Conservation (phyloP, 2,113 vertebrate species). For the Oryzias celebensis region DNA sequence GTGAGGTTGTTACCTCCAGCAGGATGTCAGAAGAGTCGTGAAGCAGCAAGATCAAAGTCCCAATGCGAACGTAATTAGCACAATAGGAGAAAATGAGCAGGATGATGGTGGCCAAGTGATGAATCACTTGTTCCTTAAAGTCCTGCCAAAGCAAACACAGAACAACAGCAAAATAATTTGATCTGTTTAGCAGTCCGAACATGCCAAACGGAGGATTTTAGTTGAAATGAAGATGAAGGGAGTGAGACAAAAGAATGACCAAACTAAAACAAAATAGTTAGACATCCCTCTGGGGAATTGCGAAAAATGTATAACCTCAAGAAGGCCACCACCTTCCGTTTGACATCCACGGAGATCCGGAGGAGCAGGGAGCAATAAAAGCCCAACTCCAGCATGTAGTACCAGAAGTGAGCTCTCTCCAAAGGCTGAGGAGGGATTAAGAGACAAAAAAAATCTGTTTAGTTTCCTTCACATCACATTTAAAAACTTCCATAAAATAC, state of each 20-base stretch:
- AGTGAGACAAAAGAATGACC: slow-evolving; percentile 4
- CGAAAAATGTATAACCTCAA: neutral
- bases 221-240: too few relatives aligned
- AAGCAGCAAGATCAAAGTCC: slow-evolving; percentile 86
- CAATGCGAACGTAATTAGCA: slow-evolving; percentile 88
- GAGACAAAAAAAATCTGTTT: neutral
- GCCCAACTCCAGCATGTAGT: slow-evolving; percentile 89
- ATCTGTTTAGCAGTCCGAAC: too few relatives aligned
- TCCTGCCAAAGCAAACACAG: slow-evolving; percentile 75
- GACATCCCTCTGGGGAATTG: slow-evolving; percentile 9
- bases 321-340: slow-evolving; percentile 85
- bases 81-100: slow-evolving; percentile 91
- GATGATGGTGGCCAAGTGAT: slow-evolving; percentile 85
- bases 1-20: slow-evolving; percentile 81
- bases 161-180: too few relatives aligned
- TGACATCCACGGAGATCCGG: slow-evolving; percentile 86
- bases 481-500: too few relatives aligned
- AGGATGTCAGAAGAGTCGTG: slow-evolving; percentile 87
- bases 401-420: slow-evolving; percentile 82
- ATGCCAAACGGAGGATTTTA: too few relatives aligned
- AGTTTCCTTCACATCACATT: too few relatives aligned
- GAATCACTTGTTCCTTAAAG: slow-evolving; percentile 88
- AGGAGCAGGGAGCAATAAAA: slow-evolving; percentile 89
- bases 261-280: neutral
- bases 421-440: slow-evolving; percentile 75